Evolutionary conservation across 2,888 invertebrate genomes (phyloP).

Genomic region (Apamea epomidion): DNA sequence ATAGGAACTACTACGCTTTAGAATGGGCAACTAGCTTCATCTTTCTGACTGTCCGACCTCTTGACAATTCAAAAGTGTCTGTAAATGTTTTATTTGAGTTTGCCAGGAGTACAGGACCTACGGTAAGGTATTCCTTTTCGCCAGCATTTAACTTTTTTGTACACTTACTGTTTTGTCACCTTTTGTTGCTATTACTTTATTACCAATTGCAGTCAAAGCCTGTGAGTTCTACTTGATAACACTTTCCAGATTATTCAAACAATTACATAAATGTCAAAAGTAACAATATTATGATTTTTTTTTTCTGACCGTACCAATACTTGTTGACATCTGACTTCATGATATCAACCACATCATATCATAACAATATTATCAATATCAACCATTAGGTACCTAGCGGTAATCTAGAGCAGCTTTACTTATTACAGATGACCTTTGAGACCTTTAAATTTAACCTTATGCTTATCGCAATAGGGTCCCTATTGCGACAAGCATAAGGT

Average conservation of each 20-base stretch:
- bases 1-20: no score
- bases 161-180: neutral
- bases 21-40: no score
- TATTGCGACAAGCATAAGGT: no score
- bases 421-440: neutral
- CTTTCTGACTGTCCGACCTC: no score
- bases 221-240: neutral
- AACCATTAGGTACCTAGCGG: neutral
- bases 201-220: neutral
- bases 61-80: no score
- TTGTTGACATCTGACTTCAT: neutral
- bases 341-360: neutral
- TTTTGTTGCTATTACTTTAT: neutral
- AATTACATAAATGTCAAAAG: neutral
- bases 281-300: neutral
- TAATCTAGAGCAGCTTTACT: neutral
- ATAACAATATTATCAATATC: no score
- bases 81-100: no score
- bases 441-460: neutral
- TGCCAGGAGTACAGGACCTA: neutral
- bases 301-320: neutral
- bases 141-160: neutral
- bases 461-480: no score
- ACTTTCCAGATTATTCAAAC: neutral
- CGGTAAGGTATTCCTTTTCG: neutral